phyloP scores from a whole-genome alignment of 2,797 vertebrate genomes.

The Rhinoraja longicauda region DNA sequence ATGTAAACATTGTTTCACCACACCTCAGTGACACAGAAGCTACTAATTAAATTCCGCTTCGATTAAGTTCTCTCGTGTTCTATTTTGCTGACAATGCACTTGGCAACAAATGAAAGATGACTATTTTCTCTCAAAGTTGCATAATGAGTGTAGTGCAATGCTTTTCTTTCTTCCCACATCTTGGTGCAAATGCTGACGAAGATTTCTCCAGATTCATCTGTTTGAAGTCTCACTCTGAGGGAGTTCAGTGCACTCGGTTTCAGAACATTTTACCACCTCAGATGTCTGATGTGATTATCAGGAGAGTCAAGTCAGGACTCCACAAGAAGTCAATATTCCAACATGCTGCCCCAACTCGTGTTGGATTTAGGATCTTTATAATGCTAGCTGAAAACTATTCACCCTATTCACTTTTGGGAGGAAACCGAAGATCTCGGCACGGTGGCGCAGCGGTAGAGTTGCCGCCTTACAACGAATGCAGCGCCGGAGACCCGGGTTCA shows the following conservation, averaged over 20 bases:
- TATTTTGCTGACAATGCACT: background rate
- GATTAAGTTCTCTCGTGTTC: background rate
- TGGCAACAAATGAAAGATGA: background rate
- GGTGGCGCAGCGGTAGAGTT: too few relatives aligned
- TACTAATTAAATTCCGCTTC: background rate
- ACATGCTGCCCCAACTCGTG: background rate
- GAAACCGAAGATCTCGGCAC: too few relatives aligned
- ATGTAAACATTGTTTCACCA: background rate
- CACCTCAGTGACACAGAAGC: background rate
- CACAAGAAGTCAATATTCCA: too few relatives aligned
- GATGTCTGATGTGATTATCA: background rate
- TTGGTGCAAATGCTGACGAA: background rate
- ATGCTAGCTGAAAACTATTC: too few relatives aligned
- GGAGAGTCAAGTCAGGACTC: background rate
- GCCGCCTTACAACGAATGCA: too few relatives aligned
- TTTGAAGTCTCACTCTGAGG: background rate
- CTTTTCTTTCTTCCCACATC: background rate
- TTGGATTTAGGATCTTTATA: background rate
- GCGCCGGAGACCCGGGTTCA: too few relatives aligned
- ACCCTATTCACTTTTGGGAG: too few relatives aligned
- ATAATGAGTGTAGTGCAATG: background rate
- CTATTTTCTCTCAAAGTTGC: background rate
- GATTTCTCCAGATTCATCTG: background rate
- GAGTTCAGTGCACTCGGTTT: background rate
- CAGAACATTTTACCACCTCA: background rate